A percentile compares a stretch with the other conserved stretches of the same genome.
Evolutionary conservation across 2,113 vertebrate genomes (phyloP).

Genomic region (Ailuropoda melanoleuca): DNA sequence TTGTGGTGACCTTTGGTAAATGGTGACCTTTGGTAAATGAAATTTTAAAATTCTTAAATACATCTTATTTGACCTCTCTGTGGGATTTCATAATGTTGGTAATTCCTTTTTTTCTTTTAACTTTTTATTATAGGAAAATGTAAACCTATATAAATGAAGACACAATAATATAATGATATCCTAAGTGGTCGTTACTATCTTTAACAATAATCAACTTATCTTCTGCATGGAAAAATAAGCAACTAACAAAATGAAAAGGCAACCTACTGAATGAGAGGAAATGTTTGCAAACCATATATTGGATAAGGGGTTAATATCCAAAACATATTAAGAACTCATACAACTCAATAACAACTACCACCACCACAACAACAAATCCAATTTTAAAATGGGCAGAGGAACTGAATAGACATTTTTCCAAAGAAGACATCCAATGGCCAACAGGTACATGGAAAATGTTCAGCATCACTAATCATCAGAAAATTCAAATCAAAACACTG

Average conservation of each 20-base stretch:
- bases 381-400: not conserved
- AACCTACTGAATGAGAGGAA: not conserved
- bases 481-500: not conserved
- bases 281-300: not conserved
- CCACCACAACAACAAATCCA: not conserved
- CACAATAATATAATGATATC: not conserved
- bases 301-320: not conserved
- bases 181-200: not conserved
- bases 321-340: not conserved
- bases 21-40: not conserved
- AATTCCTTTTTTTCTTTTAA: not conserved
- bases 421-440: not conserved
- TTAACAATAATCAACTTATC: not conserved
- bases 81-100: not conserved
- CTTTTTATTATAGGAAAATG: not conserved
- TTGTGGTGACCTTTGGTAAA: not conserved
- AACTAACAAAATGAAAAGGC: not conserved
- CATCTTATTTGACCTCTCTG: not conserved
- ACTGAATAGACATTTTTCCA: not conserved
- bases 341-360: not conserved
- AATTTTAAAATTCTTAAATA: not conserved
- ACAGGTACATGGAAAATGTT: not conserved
- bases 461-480: not conserved
- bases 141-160: not conserved
- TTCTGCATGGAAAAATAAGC: not conserved